Percentiles rank a stretch among this genome's conserved stretches.
Evolutionary conservation across 1,140 invertebrate genomes (phyloP).

Genomic region (Venustaconcha ellipsiformis): DNA sequence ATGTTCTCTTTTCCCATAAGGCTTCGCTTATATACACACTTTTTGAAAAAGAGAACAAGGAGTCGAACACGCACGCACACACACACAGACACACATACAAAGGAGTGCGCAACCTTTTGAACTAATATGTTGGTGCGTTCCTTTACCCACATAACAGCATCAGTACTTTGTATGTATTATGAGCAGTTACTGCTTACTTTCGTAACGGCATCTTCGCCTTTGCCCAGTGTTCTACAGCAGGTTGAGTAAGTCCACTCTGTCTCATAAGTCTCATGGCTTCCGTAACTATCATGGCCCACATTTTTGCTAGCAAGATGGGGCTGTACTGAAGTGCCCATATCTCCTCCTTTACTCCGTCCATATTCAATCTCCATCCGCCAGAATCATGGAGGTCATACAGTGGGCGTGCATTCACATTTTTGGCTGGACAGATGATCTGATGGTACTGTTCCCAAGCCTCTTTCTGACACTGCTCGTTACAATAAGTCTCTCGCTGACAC

Average conservation of each 20-base stretch:
- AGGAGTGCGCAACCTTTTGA: no score
- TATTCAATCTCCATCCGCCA: constrained; percentile 40
- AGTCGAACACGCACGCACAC: no score
- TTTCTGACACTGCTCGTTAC: constrained; percentile 48
- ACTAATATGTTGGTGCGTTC: no score
- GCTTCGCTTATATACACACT: no score
- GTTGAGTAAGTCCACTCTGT: constrained; percentile 32
- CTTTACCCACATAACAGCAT: no score
- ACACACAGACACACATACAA: no score
- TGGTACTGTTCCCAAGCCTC: constrained; percentile 56
- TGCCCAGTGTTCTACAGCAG: constrained; percentile 58
- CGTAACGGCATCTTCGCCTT: constrained; percentile 58
- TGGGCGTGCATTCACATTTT: constrained; percentile 37
- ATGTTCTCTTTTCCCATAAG: no score
- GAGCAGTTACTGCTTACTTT: constrained; percentile 41
- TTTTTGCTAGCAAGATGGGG: constrained; percentile 50
- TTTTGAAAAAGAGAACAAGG: no score
- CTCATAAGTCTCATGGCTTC: constrained; percentile 48
- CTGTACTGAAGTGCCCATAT: constrained; percentile 57
- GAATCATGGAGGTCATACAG: constrained; percentile 54
- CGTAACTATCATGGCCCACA: constrained; percentile 54
- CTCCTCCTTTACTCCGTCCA: constrained; percentile 37
- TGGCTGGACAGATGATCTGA: constrained; percentile 53
- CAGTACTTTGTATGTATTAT: no score
- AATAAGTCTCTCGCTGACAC: constrained; percentile 54